These are phyloP conservation scores for Acleris emargana DNA, from an alignment of 2,888 invertebrate genomes.

Conservation along the genomic window DNA sequence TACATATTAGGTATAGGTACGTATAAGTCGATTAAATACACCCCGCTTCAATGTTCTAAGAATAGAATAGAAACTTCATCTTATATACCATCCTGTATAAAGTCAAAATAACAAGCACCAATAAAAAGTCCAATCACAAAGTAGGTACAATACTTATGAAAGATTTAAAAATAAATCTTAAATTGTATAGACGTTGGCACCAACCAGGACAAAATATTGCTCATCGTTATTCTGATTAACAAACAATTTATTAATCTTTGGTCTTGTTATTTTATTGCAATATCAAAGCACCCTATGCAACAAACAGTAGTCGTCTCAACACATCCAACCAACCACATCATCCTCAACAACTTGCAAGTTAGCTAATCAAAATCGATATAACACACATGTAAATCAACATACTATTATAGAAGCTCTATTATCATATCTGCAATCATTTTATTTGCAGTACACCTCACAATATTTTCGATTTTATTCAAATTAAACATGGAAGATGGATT, in stretches of 20 bases:
- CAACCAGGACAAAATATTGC: slow-evolving; percentile 57
- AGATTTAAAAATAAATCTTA: slow-evolving; percentile 50
- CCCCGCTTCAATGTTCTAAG: slow-evolving; percentile 21
- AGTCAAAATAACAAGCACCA: slow-evolving; percentile 43
- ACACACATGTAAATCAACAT: background rate
- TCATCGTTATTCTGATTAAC: slow-evolving; percentile 46
- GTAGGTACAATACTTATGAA: slow-evolving; percentile 35
- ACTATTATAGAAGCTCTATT: too few species aligned
- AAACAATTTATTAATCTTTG: slow-evolving; percentile 71
- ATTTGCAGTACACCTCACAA: too few species aligned
- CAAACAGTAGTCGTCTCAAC: background rate
- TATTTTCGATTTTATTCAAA: too few species aligned
- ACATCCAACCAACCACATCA: slow-evolving; percentile 28
- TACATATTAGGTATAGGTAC: slow-evolving; percentile 30
- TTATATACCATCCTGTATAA: slow-evolving; percentile 26
- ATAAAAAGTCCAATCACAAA: slow-evolving; percentile 36
- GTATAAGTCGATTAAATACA: slow-evolving; percentile 36
- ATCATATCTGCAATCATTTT: too few species aligned
- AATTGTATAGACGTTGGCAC: slow-evolving; percentile 58
- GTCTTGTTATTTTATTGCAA: slow-evolving; percentile 69
- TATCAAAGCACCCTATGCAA: slow-evolving; percentile 41
- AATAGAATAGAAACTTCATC: slow-evolving; percentile 30
- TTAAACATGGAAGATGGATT: too few species aligned
- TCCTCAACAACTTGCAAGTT: background rate
- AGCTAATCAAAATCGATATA: background rate